Conservation (phyloP, 2,797 vertebrate genomes). For the Paramormyrops hopkinsi region DNA sequence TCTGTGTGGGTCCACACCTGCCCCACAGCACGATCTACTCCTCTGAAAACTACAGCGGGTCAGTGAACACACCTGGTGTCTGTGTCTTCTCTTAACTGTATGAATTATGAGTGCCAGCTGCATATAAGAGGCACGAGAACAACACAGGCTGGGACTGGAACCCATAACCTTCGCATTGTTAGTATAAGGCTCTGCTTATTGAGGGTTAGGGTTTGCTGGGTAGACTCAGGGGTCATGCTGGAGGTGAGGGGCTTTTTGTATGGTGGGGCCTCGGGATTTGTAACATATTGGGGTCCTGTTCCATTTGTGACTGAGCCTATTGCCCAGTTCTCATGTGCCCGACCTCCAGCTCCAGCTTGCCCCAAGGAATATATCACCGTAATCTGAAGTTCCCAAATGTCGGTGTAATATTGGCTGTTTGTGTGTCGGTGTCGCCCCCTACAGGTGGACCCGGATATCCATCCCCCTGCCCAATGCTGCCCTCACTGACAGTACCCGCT, state of each 20-base stretch:
- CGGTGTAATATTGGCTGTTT: background rate
- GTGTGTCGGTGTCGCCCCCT: constrained; percentile 33
- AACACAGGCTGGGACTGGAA: background rate
- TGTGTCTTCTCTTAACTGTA: background rate
- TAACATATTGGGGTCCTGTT: background rate
- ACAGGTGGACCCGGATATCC: constrained; percentile 88
- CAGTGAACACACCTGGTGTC: constrained; percentile 19
- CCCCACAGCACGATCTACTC: constrained; percentile 92
- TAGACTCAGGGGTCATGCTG: background rate
- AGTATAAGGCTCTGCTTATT: background rate
- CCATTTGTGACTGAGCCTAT: background rate
- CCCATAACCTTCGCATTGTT: background rate
- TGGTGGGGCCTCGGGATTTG: background rate
- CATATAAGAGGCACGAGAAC: background rate
- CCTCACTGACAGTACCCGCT: constrained; percentile 79
- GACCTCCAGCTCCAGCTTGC: background rate
- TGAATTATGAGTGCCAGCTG: no score
- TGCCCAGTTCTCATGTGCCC: background rate
- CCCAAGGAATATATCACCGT: background rate
- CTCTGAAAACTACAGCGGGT: constrained; percentile 98
- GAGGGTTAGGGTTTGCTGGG: background rate
- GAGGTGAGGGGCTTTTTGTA: background rate
- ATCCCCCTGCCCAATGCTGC: constrained; percentile 89
- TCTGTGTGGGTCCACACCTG: constrained; percentile 85
- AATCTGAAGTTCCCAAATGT: background rate